A percentile compares a stretch with the other conserved stretches of the same genome.
Evolutionary conservation across 2,888 invertebrate species (phyloP).

Genomic region (Apamea anceps): DNA sequence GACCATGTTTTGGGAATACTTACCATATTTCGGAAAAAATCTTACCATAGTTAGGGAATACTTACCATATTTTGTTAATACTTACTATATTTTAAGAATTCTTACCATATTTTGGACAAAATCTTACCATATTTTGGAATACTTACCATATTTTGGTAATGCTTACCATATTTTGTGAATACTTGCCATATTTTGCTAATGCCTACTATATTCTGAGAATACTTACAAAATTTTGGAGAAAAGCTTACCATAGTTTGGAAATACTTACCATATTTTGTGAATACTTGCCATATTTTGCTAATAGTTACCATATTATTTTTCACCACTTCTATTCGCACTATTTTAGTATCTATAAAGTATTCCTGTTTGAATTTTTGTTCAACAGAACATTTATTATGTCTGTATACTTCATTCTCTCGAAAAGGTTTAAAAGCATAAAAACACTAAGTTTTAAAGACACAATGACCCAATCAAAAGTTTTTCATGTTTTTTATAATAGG

Average conservation of each 20-base stretch:
- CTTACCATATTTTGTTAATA: neutral
- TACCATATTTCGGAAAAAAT: neutral
- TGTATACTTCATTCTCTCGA: neutral
- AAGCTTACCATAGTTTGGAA: too few species aligned
- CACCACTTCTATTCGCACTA: neutral
- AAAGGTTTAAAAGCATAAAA: neutral
- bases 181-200: neutral
- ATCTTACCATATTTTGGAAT: neutral
- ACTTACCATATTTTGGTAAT: neutral
- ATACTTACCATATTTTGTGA: neutral
- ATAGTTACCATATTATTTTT: neutral
- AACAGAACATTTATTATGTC: neutral
- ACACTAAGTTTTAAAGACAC: neutral
- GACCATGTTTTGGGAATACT: neutral
- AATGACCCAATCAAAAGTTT: constrained; percentile 41
- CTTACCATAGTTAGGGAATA: too few species aligned
- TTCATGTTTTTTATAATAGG: constrained; percentile 22
- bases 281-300: too few species aligned
- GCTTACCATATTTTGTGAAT: neutral
- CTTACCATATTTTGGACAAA: too few species aligned
- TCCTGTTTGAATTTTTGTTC: neutral
- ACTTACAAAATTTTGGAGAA: neutral
- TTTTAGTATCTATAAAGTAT: neutral
- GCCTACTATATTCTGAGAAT: neutral
- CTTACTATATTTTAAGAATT: neutral